Percentiles rank a stretch among this genome's conserved stretches.
Evolutionary conservation across 2,888 invertebrate genomes (phyloP).

Genomic region (Hemicrepidius hirtus): DNA sequence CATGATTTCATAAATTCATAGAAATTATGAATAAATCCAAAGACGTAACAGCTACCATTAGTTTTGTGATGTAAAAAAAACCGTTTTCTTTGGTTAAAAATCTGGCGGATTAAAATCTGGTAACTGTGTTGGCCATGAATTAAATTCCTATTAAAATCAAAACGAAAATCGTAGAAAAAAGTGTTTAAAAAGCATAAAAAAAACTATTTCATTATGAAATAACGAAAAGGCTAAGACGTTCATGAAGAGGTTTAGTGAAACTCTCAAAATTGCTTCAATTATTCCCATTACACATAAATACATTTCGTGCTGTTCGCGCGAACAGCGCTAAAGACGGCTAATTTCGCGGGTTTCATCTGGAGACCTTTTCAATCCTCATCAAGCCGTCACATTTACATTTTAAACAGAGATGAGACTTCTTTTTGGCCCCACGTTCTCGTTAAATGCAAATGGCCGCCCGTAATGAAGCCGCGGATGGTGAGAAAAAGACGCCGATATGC

Average conservation of each 20-base stretch:
- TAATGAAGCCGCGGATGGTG: slow-evolving; percentile 63
- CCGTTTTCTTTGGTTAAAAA: no score
- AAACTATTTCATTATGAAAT: slow-evolving; percentile 21
- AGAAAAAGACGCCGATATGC: slow-evolving; percentile 56
- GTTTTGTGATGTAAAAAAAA: no score
- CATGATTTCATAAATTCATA: no score
- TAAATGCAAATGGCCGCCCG: slow-evolving; percentile 69
- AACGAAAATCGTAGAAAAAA: neutral
- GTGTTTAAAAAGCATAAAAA: neutral
- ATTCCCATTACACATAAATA: slow-evolving; percentile 45
- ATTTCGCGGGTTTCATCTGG: slow-evolving; percentile 66
- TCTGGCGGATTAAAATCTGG: no score
- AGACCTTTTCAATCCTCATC: slow-evolving; percentile 65
- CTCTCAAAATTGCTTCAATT: slow-evolving; percentile 43
- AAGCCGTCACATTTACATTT: slow-evolving; percentile 67
- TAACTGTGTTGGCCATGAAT: no score
- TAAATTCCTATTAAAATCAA: neutral
- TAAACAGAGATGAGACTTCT: slow-evolving; percentile 65
- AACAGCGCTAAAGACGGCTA: slow-evolving; percentile 58
- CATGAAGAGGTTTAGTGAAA: slow-evolving; percentile 5
- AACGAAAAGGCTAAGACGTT: neutral
- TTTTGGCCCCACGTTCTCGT: slow-evolving; percentile 66
- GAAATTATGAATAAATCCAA: no score
- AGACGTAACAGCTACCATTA: no score
- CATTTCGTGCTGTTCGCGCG: slow-evolving; percentile 38